Base-by-base conservation (phyloP, 37 sponge, comb jelly and placozoan genomes). In the Diacarnus erythraeanus region DNA sequence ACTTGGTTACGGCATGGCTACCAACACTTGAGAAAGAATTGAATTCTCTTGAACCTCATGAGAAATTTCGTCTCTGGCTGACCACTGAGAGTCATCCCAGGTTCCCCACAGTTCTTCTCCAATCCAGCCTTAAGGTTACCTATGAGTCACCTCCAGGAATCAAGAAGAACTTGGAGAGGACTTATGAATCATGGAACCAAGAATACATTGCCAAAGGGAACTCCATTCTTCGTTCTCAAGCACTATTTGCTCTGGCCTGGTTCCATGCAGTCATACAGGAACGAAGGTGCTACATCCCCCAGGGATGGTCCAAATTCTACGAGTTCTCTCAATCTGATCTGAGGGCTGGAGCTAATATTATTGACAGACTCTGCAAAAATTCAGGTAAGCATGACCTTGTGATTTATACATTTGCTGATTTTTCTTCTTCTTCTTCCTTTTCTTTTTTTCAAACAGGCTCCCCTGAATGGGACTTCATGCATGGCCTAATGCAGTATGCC, bases 251-350 rank as follows among this genome's bases (percentile, higher is more conserved):
- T 36, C 83, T 96, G 70, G 92, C 99, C 3, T 98, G 99, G 99
- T 92, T 98, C 77, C 99, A 98, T 84, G 99, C 95, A 34, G 84
- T 98, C 33, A 87, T 98, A 37, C 99, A 98, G 75, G 99, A 98
- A 84, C 81, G 99, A 54, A 77, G 99, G 31, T 84, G 71, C 30
- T 91, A 81, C 75, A 94, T 98, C 10, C 99, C 99, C 15, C 92
- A 94, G 63, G 99, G 99, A 21, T 98, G 99, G 99, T 89, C 97
- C 63, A 91, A 96, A 83, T 94, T 94, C 56, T 96, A 98, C 74
- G 99, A 96, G 71, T 98, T 98, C 80, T 91, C 97, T n/a, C 30
- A 36, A 34, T 78, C 97, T 65, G 99, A 98, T 68, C 83, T 98
- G 64, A 40, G 97, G 47, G 87, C 88, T 74, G 97, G 80, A 37